Evolutionary conservation across 2,113 vertebrate genomes (phyloP), one percentile per base, ranked within the genome.

Genomic region (Pluvianellus socialis): DNA sequence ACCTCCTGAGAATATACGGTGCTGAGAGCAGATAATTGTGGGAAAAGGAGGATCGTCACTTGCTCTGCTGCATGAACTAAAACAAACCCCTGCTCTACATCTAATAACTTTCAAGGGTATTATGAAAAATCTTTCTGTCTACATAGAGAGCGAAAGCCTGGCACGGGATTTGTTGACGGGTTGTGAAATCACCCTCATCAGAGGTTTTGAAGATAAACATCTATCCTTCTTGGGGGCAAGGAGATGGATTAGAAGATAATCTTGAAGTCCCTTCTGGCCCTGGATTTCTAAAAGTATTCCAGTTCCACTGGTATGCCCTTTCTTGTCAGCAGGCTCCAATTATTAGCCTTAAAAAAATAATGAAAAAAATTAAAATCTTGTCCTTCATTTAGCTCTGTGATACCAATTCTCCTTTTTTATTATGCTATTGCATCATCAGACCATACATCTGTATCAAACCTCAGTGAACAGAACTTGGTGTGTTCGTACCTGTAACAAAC

Each of bases 121-220:
- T 7, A 59, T 22, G 23, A 68, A 92, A 85, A 63, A 45, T 50
- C 12, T n/a, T 89, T 71, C 76, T 38, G 47, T n/a, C 80, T 66
- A 35, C 10, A 44, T 1, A 11, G 33, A 75, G 18, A 85, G 40
- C 45, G 30, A 91, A 92, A 35, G 23, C 53, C 58, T 79, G 53
- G 65, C 74, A 79, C 2, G 32, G 59, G 38, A 63, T 77, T 72
- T 91, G n/a, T 17, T 68, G 56, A 50, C 1, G 2, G 21, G 24
- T n/a, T 88, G 63, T 63, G 79, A 89, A 94, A 86, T 77, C 65
- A 70, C 22, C 32, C n/a, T 82, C 70, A 72, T 75, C 63, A 85
- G 77, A 65, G 35, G 61, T 90, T 92, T 65, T 91, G 70, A 87
- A 92, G 87, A 95, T 90, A 96, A 95, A 75, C 21, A 90, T 73